These are phyloP conservation scores for Celastrina argiolus DNA, from an alignment of 2,888 invertebrate genomes.

Conservation along the genomic window DNA sequence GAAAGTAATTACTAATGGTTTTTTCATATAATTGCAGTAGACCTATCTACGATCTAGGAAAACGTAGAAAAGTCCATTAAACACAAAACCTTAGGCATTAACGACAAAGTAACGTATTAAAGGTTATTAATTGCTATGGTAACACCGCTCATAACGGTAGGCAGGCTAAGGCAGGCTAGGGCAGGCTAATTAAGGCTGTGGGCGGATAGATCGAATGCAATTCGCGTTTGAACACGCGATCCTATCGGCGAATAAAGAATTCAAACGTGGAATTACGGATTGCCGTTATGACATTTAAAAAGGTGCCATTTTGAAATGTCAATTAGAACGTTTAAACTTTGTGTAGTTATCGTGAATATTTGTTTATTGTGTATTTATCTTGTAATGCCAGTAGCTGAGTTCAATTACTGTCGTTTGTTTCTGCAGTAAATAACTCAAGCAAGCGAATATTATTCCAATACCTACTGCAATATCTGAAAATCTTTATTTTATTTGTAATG, in stretches of 20 bases:
- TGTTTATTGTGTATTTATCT: neutral
- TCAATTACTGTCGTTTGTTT: neutral
- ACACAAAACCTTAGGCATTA: neutral
- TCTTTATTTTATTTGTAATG: neutral
- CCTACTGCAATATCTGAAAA: neutral
- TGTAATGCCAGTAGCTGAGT: neutral
- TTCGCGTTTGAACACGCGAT: conserved; percentile 24
- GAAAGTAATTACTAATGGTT: neutral
- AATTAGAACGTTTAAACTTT: neutral
- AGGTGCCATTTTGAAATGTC: conserved; percentile 6
- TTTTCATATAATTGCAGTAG: neutral
- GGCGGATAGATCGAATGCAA: conserved; percentile 23
- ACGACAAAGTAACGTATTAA: conserved; percentile 19
- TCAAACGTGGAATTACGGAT: conserved; percentile 9
- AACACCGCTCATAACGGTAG: conserved; percentile 23
- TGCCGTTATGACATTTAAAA: conserved; percentile 20
- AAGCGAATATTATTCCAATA: neutral
- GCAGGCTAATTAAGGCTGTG: conserved; percentile 24
- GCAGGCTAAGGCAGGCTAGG: conserved; percentile 20
- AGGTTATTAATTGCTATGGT: conserved; percentile 25
- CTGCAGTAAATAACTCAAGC: neutral
- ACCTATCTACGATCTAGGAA: neutral
- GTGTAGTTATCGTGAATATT: neutral
- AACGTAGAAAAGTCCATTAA: conserved; percentile 3
- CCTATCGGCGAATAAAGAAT: conserved; percentile 20